Evolutionary conservation across 2,113 vertebrate genomes (phyloP).

Genomic region (Solea senegalensis): DNA sequence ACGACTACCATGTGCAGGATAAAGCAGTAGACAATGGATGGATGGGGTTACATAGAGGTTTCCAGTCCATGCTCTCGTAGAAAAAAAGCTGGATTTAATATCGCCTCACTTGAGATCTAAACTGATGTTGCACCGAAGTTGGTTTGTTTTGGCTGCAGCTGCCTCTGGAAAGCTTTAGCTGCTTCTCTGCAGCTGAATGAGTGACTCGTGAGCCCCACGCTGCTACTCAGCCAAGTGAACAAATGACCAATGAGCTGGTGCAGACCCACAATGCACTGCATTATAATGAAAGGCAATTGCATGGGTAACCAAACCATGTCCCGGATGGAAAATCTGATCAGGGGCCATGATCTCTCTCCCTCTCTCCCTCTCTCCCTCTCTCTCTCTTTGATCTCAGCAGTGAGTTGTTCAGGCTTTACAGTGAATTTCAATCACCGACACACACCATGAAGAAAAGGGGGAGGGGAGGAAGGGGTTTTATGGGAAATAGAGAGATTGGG

Average conservation of each 20-base stretch:
- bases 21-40: too few species aligned
- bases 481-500: background rate
- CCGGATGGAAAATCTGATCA: slow-evolving; percentile 39
- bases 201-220: slow-evolving; percentile 15
- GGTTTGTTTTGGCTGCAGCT: background rate
- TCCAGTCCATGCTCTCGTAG: too few species aligned
- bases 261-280: slow-evolving; percentile 43
- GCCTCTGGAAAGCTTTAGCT: background rate
- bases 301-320: slow-evolving; percentile 22
- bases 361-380: background rate
- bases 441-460: slow-evolving; percentile 12
- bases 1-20: too few species aligned
- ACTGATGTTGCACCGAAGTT: background rate
- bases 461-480: background rate
- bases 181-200: background rate
- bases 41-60: too few species aligned
- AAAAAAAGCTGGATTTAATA: background rate
- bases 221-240: slow-evolving; percentile 42
- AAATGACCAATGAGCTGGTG: slow-evolving; percentile 45
- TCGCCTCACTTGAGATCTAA: too few species aligned
- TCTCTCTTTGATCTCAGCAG: slow-evolving; percentile 40
- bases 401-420: slow-evolving; percentile 31
- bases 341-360: slow-evolving; percentile 11
- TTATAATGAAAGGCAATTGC: slow-evolving; percentile 38
- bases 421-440: slow-evolving; percentile 50